Evolutionary conservation across 1,140 invertebrate species (phyloP), one percentile per base, ranked within the genome.

Genomic region (Dryas iulia): DNA sequence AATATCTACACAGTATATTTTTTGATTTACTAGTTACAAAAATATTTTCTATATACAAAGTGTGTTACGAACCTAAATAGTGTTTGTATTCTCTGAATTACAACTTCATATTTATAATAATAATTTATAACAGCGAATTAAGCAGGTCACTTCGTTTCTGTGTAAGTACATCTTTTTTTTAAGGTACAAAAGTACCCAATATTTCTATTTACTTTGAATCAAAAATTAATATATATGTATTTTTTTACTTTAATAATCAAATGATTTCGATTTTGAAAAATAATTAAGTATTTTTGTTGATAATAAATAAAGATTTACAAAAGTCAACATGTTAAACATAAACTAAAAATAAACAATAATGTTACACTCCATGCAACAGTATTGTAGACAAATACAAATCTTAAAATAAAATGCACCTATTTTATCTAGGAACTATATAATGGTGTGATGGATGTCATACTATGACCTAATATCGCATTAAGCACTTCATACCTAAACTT

Each of bases 341-440:
- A 47, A 47, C 39, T 21, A n/a, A 47, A 31, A 31, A 53, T 30
- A 52, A 30, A 63, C 26, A 54, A 52, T 21, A 21, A 54, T 25
- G 26, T 59, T 53, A 66, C 18, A 53, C 28, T 53, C 35, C 12
- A 28, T 59, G 26, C 35, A 18, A 39, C 35, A 61, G 26, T 59
- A 54, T 64, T 54, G 53, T 58, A 18, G 62, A 73, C 24, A 47
- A 53, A 67, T 21, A 11, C 30, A 47, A 35, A 59, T 28, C 62
- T 68, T 71, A 78, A 77, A 61, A 61, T 70, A 76, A 81, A 81
- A 81, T 81, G 78, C 78, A 81, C 76, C 76, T 81, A 81, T 74
- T 77, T 72, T 68, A 78, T 78, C 78, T 81, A 81, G 78, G 78
- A 81, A 81, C 76, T 81, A 76, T 78, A 69, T 24, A 59, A 66